Conservation (phyloP, 2,113 vertebrate species). For the Mustelus asterias region DNA sequence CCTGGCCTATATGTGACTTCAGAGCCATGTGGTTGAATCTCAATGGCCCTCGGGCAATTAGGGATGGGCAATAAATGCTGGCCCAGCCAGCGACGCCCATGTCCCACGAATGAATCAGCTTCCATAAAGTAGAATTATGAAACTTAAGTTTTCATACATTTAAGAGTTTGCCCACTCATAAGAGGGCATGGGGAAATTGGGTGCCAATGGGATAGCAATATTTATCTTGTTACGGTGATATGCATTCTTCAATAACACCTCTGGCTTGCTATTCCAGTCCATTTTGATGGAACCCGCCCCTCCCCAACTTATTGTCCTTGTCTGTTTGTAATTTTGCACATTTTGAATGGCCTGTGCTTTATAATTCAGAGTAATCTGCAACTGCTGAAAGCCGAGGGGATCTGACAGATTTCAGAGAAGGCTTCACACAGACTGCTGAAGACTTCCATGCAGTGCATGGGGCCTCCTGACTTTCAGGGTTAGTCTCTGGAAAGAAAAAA, state of each 20-base stretch:
- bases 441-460: background rate
- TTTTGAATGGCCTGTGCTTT: background rate
- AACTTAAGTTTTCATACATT: background rate
- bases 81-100: too few relatives aligned
- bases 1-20: too few relatives aligned
- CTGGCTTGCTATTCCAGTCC: background rate
- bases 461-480: background rate
- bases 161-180: background rate
- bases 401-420: background rate
- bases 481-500: constrained; percentile 41
- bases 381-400: background rate
- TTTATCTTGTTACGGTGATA: background rate
- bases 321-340: background rate
- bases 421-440: background rate
- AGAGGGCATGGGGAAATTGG: background rate
- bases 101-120: background rate
- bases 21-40: too few relatives aligned
- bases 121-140: background rate
- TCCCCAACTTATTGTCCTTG: background rate
- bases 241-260: background rate
- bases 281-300: background rate
- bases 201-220: too few relatives aligned
- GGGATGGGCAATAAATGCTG: too few relatives aligned
- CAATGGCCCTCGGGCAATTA: too few relatives aligned
- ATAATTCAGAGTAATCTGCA: background rate